Evolutionary conservation across 2,113 vertebrate species (phyloP), one percentile per base, ranked within the genome.

Genomic region (Cephalopterus ornatus): DNA sequence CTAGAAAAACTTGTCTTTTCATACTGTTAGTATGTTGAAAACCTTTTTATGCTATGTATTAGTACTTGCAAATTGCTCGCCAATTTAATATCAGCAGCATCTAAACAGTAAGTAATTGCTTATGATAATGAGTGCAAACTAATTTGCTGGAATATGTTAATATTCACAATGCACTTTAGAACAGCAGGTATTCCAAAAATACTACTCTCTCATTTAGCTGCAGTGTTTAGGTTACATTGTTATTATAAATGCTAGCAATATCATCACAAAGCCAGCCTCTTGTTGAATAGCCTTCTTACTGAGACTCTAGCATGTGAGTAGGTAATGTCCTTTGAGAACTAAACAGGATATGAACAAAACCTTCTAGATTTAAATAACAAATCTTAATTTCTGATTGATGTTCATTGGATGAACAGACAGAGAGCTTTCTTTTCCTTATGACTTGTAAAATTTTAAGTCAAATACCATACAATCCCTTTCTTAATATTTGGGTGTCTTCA

Each of bases 91-190:
- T 50, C 92, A 96, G 87, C 97, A 97, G 89, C 98, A 98, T 97
- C 98, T 98, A 98, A 98, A 98, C 96, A 98, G 97, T 98, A 98
- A 98, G 98, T 98, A 98, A 98, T 98, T 98, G 98, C 97, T 98
- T 98, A 98, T 98, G 98, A 97, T 98, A 98, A 98, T 97, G 98
- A 98, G 97, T 91, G 81, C 98, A 98, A 98, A 98, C 98, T 98
- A 98, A 99, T 99, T 99, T 98, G 97, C 98, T 98, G 89, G 97
- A 97, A 97, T 98, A 96, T 97, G 97, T 98, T 98, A 98, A 98
- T 98, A 98, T 98, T 98, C 98, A 98, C 96, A 98, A 97, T 98
- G 95, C 96, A 96, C 94, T 97, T 98, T 98, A 96, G 93, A 97
- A 96, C 96, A 97, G 96, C 93, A 6, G 91, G 95, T 97, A 92